Evolutionary conservation across 2,797 vertebrate species (phyloP), one percentile per base, ranked within the genome.

Genomic region (Rhinophrynus dorsalis): DNA sequence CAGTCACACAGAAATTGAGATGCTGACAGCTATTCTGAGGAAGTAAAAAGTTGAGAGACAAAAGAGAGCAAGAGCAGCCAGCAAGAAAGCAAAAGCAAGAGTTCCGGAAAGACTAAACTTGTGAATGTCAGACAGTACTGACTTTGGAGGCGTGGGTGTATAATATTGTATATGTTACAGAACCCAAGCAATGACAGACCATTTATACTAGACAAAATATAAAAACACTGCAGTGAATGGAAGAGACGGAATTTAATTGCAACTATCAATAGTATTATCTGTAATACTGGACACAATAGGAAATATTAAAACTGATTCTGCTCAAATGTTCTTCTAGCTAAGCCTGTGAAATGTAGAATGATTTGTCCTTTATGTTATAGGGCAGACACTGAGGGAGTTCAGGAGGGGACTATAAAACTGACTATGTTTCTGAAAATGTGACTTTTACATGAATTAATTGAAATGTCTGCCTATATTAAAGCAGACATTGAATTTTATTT

Each of bases 381-480:
- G 32, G 30, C 33, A 52, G 20, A 51, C 21, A 24, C 33, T 12
- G 6, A 26, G 45, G 47, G 37, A 62, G 48, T 40, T 54, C 57
- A 54, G 10, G n/a, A 20, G 55, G 45, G 44, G 37, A 37, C 54
- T 29, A 38, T 68, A 59, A 68, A 68, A 60, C 32, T 68, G 55
- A 68, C 55, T 27, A 42, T 6, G n/a, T 27, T 13, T 44, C 20
- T 9, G 42, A 42, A 47, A 60, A 60, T 60, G 11, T 68, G 66
- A 68, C 56, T 60, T 60, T 48, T 59, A 68, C 29, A 38, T 68
- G 35, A 68, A 68, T 68, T 50, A 51, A 51, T 54, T 69, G 47
- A 62, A 61, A 69, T 32, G 47, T 38, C 57, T 21, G 15, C 29
- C 32, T 35, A 11, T 42, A 24, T 27, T 51, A 23, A 4, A 18